Evolutionary conservation across 2,113 vertebrate species (phyloP), one percentile per base, ranked within the genome.

Genomic region (Macrotus californicus): DNA sequence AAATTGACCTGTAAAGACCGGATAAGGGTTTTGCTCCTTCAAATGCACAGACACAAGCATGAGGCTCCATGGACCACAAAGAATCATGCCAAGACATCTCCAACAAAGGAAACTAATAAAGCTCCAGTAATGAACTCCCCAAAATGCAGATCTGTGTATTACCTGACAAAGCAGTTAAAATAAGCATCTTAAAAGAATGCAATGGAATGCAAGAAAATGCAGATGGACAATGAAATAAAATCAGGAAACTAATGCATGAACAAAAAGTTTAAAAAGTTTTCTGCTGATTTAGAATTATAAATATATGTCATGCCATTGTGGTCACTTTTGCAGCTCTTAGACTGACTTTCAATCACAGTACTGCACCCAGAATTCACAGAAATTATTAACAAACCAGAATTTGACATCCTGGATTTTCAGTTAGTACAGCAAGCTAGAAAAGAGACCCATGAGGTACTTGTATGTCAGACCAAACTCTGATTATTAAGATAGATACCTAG

Each of bases 281-380:
- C 22, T 50, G 7, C 12, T 72, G 50, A 87, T 76, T 73, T 50
- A 77, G 75, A 94, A 41, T 96, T 69, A 93, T n/a, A 64, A 29
- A 83, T 82, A 92, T 92, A 92, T 94, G 96, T 96, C 80, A 73
- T 80, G 46, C 73, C 72, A 92, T 39, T 39, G 50, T 93, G 75
- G 84, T 89, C 75, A 73, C 39, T 72, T 84, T 89, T 92, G 82
- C 39, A 88, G 84, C 54, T 92, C 73, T 73, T 69, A 24, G 93
- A 91, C 59, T 92, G 84, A 61, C 64, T 94, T 87, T 70, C 85
- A 88, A 93, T 87, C 87, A 97, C 36, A 0, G 76, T 24, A 34
- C 87, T 97, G 52, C 95, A 97, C 82, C 43, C 90, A 97, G 98
- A 98, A 98, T 98, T 98, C 98, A 98, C 34, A 87, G 98, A 98